phyloP scores from a whole-genome alignment of 30 jellyfish, hydroid and myxozoan species.

The Cassiopea xamachana region DNA sequence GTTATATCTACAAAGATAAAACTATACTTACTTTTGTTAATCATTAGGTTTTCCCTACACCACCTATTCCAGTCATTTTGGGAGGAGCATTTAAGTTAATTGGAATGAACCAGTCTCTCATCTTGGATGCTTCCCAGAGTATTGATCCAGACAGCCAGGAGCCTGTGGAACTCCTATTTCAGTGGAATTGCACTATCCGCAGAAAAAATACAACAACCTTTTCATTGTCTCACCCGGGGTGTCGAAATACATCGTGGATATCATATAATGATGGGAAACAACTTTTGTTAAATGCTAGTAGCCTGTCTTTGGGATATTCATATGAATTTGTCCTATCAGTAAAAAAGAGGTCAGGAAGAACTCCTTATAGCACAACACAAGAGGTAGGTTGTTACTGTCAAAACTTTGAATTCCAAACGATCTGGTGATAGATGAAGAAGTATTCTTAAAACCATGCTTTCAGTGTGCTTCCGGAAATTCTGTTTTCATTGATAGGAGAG shows the following conservation, averaged over 20 bases:
- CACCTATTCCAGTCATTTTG: slow-evolving; percentile 74
- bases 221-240: background rate
- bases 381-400: slow-evolving; percentile 45
- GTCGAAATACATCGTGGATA: slow-evolving; percentile 31
- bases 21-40: too few relatives aligned
- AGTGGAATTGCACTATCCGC: slow-evolving; percentile 49
- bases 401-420: too few relatives aligned
- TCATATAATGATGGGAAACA: slow-evolving; percentile 5
- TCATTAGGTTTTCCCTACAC: slow-evolving; percentile 53
- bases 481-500: too few relatives aligned
- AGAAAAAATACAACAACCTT: background rate
- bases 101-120: slow-evolving; percentile 66
- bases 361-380: slow-evolving; percentile 46
- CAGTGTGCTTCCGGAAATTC: too few relatives aligned
- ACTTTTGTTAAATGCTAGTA: slow-evolving; percentile 17
- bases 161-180: slow-evolving; percentile 32
- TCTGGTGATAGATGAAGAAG: too few relatives aligned
- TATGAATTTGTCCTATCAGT: slow-evolving; percentile 20
- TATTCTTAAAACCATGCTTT: too few relatives aligned
- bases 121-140: slow-evolving; percentile 65
- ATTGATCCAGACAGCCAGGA: slow-evolving; percentile 68
- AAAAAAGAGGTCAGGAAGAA: slow-evolving; percentile 7
- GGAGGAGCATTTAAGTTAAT: slow-evolving; percentile 80
- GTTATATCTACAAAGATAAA: too few relatives aligned
- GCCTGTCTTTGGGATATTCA: slow-evolving; percentile 1